Evolutionary conservation across 2,113 vertebrate species (phyloP).

Genomic region (Alouatta palliata): DNA sequence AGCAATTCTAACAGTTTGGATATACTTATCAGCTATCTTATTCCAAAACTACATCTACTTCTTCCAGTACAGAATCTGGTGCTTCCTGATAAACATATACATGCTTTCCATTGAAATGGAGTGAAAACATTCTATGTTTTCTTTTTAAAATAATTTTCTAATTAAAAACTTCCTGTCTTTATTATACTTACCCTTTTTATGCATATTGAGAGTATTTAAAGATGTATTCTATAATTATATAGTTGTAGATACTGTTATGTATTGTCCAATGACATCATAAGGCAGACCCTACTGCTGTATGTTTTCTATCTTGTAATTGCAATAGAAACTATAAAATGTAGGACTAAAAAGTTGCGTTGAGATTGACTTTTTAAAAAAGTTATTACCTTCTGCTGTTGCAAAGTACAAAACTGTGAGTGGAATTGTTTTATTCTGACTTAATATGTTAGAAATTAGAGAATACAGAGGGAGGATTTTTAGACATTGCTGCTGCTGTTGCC

Average conservation of each 20-base stretch:
- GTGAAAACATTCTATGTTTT: conserved; percentile 74
- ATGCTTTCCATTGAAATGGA: conserved; percentile 79
- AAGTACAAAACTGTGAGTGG: conserved; percentile 83
- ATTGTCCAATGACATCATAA: conserved; percentile 81
- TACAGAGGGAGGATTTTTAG: conserved; percentile 78
- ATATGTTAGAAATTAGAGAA: conserved; percentile 77
- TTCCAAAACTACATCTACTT: conserved; percentile 31
- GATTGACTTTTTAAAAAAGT: conserved; percentile 70
- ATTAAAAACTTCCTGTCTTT: conserved; percentile 72
- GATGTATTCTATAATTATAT: conserved; percentile 89
- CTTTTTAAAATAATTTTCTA: conserved; percentile 71
- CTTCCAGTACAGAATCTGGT: conserved; percentile 41
- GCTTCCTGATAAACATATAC: conserved; percentile 48
- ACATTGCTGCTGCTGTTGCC: conserved; percentile 80
- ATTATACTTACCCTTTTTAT: conserved; percentile 84
- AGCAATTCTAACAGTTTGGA: conserved; percentile 46
- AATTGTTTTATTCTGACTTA: conserved; percentile 82
- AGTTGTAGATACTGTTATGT: conserved; percentile 88
- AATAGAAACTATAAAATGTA: conserved; percentile 81
- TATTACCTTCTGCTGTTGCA: conserved; percentile 80
- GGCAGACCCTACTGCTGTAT: conserved; percentile 88
- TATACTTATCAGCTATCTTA: conserved; percentile 4
- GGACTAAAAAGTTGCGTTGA: conserved; percentile 81
- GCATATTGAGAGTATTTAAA: conserved; percentile 94
- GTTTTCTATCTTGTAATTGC: conserved; percentile 83